A percentile compares a stretch with the other conserved stretches of the same genome.
These are phyloP conservation scores for Odontothrips loti DNA, from an alignment of 2,888 invertebrate genomes.

Conservation along the genomic window DNA sequence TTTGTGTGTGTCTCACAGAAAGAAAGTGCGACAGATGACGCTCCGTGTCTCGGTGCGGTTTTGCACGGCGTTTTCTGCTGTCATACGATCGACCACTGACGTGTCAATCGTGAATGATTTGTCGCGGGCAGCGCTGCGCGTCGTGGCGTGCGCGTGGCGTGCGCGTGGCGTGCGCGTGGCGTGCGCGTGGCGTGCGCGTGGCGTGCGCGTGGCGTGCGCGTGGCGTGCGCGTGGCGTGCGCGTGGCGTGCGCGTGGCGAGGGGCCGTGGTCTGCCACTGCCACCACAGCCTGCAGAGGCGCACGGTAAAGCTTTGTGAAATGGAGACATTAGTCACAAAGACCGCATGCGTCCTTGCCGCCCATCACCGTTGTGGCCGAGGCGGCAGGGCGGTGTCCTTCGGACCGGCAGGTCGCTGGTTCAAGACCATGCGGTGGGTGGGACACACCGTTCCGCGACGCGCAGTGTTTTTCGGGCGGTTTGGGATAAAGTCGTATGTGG, in stretches of 20 bases:
- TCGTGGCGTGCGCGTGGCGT: background rate
- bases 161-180: background rate
- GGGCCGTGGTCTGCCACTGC: background rate
- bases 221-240: background rate
- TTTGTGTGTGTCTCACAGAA: background rate
- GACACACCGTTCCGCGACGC: background rate
- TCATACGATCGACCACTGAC: background rate
- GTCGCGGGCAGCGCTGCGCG: background rate
- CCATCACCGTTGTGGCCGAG: background rate
- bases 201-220: background rate
- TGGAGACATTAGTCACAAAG: constrained; percentile 15
- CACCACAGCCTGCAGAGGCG: background rate
- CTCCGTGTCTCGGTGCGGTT: background rate
- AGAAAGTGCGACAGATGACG: too few species aligned
- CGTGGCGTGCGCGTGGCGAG: background rate
- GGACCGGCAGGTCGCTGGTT: background rate
- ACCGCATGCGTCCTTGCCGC: background rate
- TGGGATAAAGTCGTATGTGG: too few species aligned
- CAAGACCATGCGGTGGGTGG: background rate
- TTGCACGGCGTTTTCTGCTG: too few species aligned
- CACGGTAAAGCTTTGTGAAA: background rate
- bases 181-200: background rate
- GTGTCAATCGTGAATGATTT: background rate
- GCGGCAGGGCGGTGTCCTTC: background rate
- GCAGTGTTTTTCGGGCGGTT: background rate